Base-by-base conservation (phyloP, 2,797 vertebrate genomes). In the Acanthurus tractus region DNA sequence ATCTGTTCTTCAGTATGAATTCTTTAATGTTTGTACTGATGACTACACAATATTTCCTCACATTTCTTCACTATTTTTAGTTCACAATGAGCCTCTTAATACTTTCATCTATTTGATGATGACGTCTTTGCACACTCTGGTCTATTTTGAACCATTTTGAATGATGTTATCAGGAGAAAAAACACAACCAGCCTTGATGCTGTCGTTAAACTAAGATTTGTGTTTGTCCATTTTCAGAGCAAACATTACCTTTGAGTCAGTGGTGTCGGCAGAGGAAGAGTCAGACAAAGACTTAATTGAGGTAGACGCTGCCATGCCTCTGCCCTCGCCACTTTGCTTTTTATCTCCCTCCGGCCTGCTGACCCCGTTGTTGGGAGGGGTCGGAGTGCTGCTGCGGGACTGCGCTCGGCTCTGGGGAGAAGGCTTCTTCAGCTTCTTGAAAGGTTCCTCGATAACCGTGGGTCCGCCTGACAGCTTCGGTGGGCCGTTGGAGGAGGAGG, bases 391-490 rank as follows among this genome's bases (percentile, higher is more conserved):
- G 86, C 91, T 88, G 76, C 92, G 93, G 3, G 91, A 83, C 80
- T 85, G 91, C 7, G 78, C 79, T 70, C 90, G 94, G 66, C 85
- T 89, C 55, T 89, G 79, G 0, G 92, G 79, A 6, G 89, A 69
- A 0, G 88, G 91, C 83, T 97, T 98, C 92, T 97, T 97, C 76
- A 93, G 90, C 81, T 94, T 96, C 90, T 92, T 95, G 49, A 94
- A 94, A 1, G 92, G 74, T 18, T 96, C 95, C 10, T 94, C 94
- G 0, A 96, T 91, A 34, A 96, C 17, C 0, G 88, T 52, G 0
- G 95, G 96, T 0, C 72, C 42, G 0, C 87, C 84, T 0, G 84
- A 44, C 40, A 90, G 87, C 66, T 94, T 96, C 1, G 83, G 77
- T 0, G 86, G 54, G 18, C 90, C 88, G 1, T 92, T 93, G 25